A percentile compares a stretch with the other conserved stretches of the same genome.
These are phyloP conservation scores for Lycopodina hypogea DNA, from an alignment of 37 sponge, comb jelly and placozoan genomes.

Conservation along the genomic window DNA sequence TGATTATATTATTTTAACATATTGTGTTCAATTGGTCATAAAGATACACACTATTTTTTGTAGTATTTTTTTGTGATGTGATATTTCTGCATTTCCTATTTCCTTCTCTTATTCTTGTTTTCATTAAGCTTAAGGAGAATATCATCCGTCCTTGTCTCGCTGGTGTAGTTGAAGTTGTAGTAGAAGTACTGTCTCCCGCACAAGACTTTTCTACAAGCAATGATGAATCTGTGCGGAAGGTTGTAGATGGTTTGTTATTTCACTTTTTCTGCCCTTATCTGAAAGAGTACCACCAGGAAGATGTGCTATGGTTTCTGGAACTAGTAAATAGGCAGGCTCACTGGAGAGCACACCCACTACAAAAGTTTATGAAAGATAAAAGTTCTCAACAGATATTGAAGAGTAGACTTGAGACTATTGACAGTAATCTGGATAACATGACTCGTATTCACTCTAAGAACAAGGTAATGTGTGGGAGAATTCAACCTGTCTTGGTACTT, in stretches of 20 bases:
- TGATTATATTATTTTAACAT: too few species aligned
- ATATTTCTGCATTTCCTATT: too few species aligned
- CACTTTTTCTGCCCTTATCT: conserved; percentile 54
- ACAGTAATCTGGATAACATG: conserved; percentile 4
- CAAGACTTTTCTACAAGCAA: background rate
- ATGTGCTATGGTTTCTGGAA: conserved; percentile 56
- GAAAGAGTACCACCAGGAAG: conserved; percentile 14
- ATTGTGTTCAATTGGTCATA: too few species aligned
- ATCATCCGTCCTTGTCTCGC: conserved; percentile 6
- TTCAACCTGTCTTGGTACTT: too few species aligned
- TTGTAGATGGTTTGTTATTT: conserved; percentile 34
- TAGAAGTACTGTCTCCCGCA: conserved; percentile 9
- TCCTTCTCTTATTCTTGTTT: too few species aligned
- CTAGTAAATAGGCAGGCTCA: conserved; percentile 38
- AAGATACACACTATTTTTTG: too few species aligned
- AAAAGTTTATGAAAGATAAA: background rate
- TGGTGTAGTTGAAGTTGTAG: conserved; percentile 17
- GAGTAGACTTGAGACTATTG: background rate
- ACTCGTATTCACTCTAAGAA: too few species aligned
- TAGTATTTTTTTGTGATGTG: too few species aligned
- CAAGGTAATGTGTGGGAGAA: too few species aligned
- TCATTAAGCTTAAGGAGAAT: too few species aligned
- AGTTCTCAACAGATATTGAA: background rate
- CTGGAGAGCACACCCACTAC: conserved; percentile 13
- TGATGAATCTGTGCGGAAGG: background rate